Conservation (phyloP, 2,113 vertebrate genomes). For the Myotis yumanensis region DNA sequence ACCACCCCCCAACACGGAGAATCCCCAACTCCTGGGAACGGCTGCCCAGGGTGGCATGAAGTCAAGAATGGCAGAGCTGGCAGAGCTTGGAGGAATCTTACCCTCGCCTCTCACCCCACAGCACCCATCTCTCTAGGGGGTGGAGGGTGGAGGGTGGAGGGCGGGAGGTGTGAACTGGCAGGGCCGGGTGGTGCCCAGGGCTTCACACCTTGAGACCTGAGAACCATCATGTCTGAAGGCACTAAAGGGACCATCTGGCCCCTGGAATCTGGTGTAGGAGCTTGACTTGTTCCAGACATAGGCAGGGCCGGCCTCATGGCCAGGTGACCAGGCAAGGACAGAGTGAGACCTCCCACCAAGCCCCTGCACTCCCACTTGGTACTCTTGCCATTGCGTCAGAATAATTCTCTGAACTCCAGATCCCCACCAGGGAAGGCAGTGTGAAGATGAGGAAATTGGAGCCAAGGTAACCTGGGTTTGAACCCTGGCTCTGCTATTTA, state of each 20-base stretch:
- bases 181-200: background rate
- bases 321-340: background rate
- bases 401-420: background rate
- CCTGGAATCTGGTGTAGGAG: background rate
- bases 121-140: background rate
- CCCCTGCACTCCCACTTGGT: background rate
- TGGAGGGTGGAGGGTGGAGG: too few relatives aligned
- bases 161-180: background rate
- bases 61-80: background rate
- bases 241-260: background rate
- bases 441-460: background rate
- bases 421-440: accelerated
- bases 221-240: background rate
- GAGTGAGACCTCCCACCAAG: background rate
- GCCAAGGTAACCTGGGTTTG: background rate
- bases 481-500: background rate
- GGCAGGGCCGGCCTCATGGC: background rate
- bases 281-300: background rate
- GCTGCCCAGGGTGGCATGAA: background rate
- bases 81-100: background rate
- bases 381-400: too few relatives aligned
- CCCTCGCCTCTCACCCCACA: background rate
- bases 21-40: background rate
- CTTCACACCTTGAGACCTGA: background rate
- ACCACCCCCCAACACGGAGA: too few relatives aligned